These are phyloP conservation scores for Falco novaeseelandiae DNA, from an alignment of 2,797 vertebrate genomes.

Conservation along the genomic window DNA sequence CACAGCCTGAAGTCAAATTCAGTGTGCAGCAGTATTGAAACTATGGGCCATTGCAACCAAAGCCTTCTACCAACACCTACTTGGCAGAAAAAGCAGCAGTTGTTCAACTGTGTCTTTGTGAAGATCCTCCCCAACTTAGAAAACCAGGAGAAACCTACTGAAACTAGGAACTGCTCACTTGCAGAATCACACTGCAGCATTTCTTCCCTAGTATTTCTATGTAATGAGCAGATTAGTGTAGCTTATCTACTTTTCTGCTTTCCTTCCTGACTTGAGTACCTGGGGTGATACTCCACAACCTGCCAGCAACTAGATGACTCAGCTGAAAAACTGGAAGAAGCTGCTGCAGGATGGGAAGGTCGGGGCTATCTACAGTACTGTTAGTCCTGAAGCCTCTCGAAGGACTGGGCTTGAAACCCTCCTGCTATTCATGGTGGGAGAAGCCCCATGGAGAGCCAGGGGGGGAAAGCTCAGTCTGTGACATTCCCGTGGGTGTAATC, in stretches of 20 bases:
- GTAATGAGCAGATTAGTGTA: background rate
- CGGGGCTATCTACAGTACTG: too few relatives aligned
- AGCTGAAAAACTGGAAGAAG: background rate
- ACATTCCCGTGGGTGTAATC: background rate
- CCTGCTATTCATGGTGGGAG: background rate
- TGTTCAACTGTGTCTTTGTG: background rate
- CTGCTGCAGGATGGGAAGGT: background rate
- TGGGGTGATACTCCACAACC: background rate
- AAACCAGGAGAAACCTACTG: background rate
- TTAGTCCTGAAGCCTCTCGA: background rate
- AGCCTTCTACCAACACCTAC: background rate
- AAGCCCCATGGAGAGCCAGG: background rate
- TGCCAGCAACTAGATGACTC: background rate
- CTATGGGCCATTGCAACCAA: background rate
- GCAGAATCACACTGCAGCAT: background rate
- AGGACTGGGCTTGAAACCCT: background rate
- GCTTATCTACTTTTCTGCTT: background rate
- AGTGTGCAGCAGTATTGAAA: background rate
- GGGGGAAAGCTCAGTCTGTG: background rate
- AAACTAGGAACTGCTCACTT: background rate
- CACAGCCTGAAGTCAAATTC: background rate
- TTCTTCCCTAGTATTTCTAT: background rate
- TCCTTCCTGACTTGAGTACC: background rate
- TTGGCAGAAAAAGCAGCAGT: background rate
- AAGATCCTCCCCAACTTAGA: background rate